Base-by-base conservation (phyloP, 2,797 vertebrate genomes). In the Paramormyrops hopkinsi region DNA sequence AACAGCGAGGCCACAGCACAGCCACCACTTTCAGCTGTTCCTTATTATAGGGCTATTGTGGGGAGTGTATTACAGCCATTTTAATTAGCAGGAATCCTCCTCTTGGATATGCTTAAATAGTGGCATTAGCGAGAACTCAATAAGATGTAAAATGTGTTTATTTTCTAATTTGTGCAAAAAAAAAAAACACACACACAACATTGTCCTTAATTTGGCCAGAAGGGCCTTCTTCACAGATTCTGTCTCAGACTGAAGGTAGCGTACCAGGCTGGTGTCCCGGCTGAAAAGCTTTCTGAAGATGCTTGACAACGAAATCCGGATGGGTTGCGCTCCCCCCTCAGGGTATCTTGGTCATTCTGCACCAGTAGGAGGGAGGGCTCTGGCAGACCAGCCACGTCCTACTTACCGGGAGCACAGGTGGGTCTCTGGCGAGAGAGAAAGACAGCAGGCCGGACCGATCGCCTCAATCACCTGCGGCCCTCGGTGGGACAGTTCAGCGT, bases 61-160 rank as follows among this genome's bases (percentile, higher is more conserved):
- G n/a, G 54, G 53, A 56, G 37, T 54, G 8, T 22, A 46, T 46
- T 82, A 44, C 76, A 82, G 76, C 17, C 41, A n/a, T 82, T 82
- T 82, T 82, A 46, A 82, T 82, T 82, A 82, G 17, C 76, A 82
- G 76, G 76, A 82, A 46, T 46, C 76, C 41, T 82, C 76, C 41
- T 46, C 76, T 82, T 82, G 76, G 37, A 82, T n/a, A 82, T 44
- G 19, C 7, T 44, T 82, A 82, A 82, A 82, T 22, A 44, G 41
- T 19, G 17, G 76, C 17, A 82, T 82, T 82, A 82, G 17, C 2
- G 17, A 82, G 76, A 82, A 82, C 76, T 46, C 41, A n/a, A 76
- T 76, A 76, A 76, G 76, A 82, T 44, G 37, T 82, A 46, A 82
- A 82, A 82, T 82, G 6, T 46, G 19, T 46, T 44, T 82, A n/a